Base-by-base conservation (phyloP, 1,140 invertebrate species). In the Zaprionus gabonicus region DNA sequence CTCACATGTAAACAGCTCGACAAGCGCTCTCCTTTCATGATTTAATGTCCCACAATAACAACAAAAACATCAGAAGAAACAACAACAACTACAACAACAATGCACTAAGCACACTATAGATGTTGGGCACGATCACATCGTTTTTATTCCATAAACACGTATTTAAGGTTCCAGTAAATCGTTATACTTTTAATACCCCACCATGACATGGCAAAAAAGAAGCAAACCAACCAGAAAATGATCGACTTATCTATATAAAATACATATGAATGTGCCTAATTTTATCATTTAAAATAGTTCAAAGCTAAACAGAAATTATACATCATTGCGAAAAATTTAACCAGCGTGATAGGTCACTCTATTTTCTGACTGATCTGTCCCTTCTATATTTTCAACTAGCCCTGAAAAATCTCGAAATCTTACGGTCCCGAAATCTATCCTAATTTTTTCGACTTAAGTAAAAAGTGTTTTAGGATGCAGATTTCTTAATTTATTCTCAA, bases 1-100 rank as follows among this genome's bases (percentile, higher is more conserved):
- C 82, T 76, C 58, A 77, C 82, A 82, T 85, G 82, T 72, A 82
- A 83, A 80, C 49, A 83, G 71, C 66, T 60, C 57, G 28, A 27
- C 17, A 34, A 28, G 20, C 65, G 66, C 72, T 69, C 65, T 75
- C 66, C 58, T 57, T 60, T 74, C 51, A 69, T 62, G 66, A 69
- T 70, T 70, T 70, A 63, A 69, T 74, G 71, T 60, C 12, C 57
- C 7, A 60, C 49, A 60, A 69, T 27, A 71, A 51, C 55, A 66
- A 62, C 36, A 70, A 62, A 55, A 57, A 28, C 17, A 58, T 38
- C 31, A 53, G 12, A 4, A 53, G n/a, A 4, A 10, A 27, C n/a
- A 67, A 28, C 59, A 38, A 53, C 20, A 10, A 27, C n/a, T 57
- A 28, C 59, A 38, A 53, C 20, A 20, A 20, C 73, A 64, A 81